A percentile compares a stretch with the other conserved stretches of the same genome.
Conservation (phyloP, 2,888 invertebrate genomes). For the Buathra laborator region DNA sequence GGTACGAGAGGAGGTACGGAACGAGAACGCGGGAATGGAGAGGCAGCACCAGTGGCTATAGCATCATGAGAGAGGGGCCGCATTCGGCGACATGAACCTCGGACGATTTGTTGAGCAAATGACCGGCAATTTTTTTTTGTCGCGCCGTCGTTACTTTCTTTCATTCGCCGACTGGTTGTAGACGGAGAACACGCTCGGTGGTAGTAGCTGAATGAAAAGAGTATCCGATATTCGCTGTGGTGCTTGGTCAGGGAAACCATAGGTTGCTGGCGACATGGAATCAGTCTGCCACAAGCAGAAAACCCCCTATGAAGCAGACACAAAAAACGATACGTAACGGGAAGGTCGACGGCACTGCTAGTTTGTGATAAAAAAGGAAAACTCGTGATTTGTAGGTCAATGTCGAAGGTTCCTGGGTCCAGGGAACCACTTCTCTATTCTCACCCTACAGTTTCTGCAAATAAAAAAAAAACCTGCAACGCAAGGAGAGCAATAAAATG, state of each 20-base stretch:
- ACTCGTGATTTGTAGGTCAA: constrained; percentile 47
- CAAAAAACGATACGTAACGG: constrained; percentile 23
- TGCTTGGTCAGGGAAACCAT: constrained; percentile 21
- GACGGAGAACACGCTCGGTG: constrained; percentile 14
- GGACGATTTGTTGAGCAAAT: constrained; percentile 78
- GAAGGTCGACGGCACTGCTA: constrained; percentile 23
- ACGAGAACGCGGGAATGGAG: constrained; percentile 59
- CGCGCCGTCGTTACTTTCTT: constrained; percentile 50
- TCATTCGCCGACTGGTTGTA: constrained; percentile 11
- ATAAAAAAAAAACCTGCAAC: neutral
- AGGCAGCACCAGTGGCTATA: constrained; percentile 46
- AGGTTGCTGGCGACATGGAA: constrained; percentile 21
- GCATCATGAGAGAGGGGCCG: constrained; percentile 30
- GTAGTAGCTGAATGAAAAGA: constrained; percentile 24
- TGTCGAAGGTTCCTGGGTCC: constrained; percentile 19
- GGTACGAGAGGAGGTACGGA: constrained; percentile 46
- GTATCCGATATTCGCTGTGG: constrained; percentile 15
- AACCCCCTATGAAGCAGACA: constrained; percentile 23
- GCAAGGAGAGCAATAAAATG: neutral
- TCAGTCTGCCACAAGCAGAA: constrained; percentile 31
- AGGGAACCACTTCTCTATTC: neutral
- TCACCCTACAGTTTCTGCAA: neutral
- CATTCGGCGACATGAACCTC: constrained; percentile 44
- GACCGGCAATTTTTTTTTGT: constrained; percentile 73
- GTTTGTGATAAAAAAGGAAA: constrained; percentile 29